phyloP scores from a whole-genome alignment of 53 echinoderm and acorn worm genomes.

The Mesocentrotus franciscanus region DNA sequence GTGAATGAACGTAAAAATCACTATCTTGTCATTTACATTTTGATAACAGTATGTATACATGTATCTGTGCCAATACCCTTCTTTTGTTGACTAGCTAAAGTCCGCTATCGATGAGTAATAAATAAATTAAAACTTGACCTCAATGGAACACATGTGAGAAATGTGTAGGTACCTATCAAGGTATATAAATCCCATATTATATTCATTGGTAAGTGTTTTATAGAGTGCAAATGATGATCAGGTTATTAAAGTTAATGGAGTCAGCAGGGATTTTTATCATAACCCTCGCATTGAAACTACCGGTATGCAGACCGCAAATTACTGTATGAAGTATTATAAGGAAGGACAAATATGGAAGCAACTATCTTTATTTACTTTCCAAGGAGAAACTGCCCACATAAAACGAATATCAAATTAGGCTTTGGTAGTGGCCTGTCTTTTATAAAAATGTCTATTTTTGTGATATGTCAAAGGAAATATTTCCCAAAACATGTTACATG shows the following conservation, averaged over 20 bases:
- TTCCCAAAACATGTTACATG: too few species aligned
- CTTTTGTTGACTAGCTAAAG: not conserved
- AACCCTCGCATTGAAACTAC: not conserved
- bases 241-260: not conserved
- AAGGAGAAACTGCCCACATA: not conserved
- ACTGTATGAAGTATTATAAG: not conserved
- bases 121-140: conserved; percentile 4
- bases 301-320: not conserved
- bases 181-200: not conserved
- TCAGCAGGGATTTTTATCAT: not conserved
- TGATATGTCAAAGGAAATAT: not conserved
- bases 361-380: not conserved
- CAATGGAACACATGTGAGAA: not conserved
- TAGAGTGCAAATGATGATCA: conserved; percentile 7
- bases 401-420: not conserved
- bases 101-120: not conserved
- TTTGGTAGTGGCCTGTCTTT: not conserved
- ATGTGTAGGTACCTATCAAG: not conserved
- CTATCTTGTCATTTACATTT: conserved; percentile 1
- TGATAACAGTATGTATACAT: not conserved
- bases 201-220: conserved; percentile 17
- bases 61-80: not conserved
- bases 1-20: not conserved
- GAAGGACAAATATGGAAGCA: not conserved
- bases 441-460: not conserved